Evolutionary conservation across 35 echinoderm and acorn worm species (phyloP), one percentile per base, ranked within the genome.

Genomic region (Amphiura filiformis): DNA sequence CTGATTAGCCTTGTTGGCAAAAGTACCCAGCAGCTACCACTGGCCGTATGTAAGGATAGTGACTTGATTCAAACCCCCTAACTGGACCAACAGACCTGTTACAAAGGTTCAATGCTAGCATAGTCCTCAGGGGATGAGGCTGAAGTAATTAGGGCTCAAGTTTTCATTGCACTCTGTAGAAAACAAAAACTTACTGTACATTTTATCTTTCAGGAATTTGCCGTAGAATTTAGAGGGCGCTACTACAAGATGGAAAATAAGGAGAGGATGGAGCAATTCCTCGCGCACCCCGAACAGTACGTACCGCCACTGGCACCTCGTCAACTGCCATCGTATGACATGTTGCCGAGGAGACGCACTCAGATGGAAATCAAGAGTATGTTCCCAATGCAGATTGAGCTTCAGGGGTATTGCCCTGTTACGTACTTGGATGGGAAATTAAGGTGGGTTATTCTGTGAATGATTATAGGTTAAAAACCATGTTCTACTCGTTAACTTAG

Each of bases 221-320:
- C 96, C 0, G 96, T 92, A 7, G 96, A 98, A 76, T 98, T 98
- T 78, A 89, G 96, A 23, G 96, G 88, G 34, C 76, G 96, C 7
- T 98, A 98, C 78, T 98, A 98, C 92, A 98, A 98, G 81, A 94
- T 98, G 92, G 96, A 94, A 38, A 90, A 86, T 80, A 57, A 78
- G 61, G 86, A 89, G n/a, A 94, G 94, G 36, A 34, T 94, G 37
- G 83, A 86, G 47, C 86, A 93, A 75, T 98, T 98, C 87, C 65
- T 98, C 26, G 89, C 86, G 56, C 76, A 84, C 65, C 96, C 96
- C 14, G 92, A 98, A 79, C 89, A 83, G 80, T 98, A 92, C 38
- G 96, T 98, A 4, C 92, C 92, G 2, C 96, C 96, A 9, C 90
- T 92, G 82, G 96, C 96, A 13, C 96, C 96, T 3, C 88, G 92